Base-by-base conservation (phyloP, 2,888 invertebrate species). In the Aporophyla nigra region DNA sequence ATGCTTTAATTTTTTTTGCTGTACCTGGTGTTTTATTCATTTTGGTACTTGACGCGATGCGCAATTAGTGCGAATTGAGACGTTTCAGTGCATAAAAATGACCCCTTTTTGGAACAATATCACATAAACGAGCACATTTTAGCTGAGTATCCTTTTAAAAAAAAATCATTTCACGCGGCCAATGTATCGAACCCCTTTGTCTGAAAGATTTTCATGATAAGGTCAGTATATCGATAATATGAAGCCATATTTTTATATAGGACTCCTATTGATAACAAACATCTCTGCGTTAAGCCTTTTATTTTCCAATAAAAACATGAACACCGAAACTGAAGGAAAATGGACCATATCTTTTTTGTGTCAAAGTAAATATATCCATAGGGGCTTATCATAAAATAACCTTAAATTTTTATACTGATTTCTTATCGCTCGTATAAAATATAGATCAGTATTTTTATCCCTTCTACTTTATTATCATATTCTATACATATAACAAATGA, bases 251-350 rank as follows among this genome's bases (percentile, higher is more conserved):
- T 77, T 77, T 77, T 82, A 66, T 85, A 71, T 85, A 85, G 40
- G 63, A 61, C 63, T 59, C 58, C 77, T 65, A 56, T 78, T 59
- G 74, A 73, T 82, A 82, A 68, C 49, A 68, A 74, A 78, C 53
- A 72, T 84, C 77, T 74, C 61, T 74, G 58, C 77, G 65, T 86
- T 75, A 78, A 76, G 76, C 16, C 65, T 83, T 86, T 83, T 83
- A 83, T 76, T 78, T 87, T 54, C 71, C 73, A 76, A 85, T 88
- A 85, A 88, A 86, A 85, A 82, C 75, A 84, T 75, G 73, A 82
- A 75, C 77, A 74, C 68, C 58, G 56, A 77, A 83, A 77, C 72
- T 66, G 62, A 71, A 74, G 73, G 74, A 63, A 71, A 81, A 83
- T 71, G 70, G 77, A 67, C 77, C 54, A 74, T 83, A 78, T 66